Base-by-base conservation (phyloP, 2,113 vertebrate genomes). In the Myotis yumanensis region DNA sequence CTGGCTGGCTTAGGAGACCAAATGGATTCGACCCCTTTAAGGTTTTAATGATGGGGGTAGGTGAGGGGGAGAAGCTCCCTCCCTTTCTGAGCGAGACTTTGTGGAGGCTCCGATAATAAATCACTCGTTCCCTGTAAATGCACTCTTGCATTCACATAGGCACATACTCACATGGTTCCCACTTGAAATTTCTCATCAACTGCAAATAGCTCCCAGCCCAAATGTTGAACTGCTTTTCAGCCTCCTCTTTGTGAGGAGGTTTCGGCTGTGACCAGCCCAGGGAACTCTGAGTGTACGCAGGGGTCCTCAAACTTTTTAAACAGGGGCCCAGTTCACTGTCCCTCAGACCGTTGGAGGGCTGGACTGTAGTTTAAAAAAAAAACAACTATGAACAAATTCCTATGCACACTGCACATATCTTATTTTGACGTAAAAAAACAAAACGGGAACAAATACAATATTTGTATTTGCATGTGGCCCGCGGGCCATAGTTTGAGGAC, bases 111-210 rank as follows among this genome's bases (percentile, higher is more conserved):
- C 8, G 43, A 0, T 71, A 91, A 95, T 96, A 97, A 97, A 95
- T 95, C 97, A 95, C 96, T 98, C 96, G 93, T 96, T 97, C 96
- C 89, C 96, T 97, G 96, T 96, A 95, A 96, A 85, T 87, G 76
- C 23, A 77, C 90, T 73, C 95, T 96, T 18, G 1, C 91, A 9
- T 89, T 96, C n/a, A n/a, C 82, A 48, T 46, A 86, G 96, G 83
- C 11, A 64, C 87, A 0, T n/a, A 95, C 93, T 97, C 92, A 81
- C 76, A 96, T 81, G 95, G 90, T 37, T 97, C 86, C 97, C 97
- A 96, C 97, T 98, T 96, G 96, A 97, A 97, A 97, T 96, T 97
- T 97, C 95, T 97, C 96, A 28, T 95, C 95, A 95, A 96, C 96
- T 87, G 75, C 95, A 97, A 97, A 97, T 20, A 97, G 90, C 93